Evolutionary conservation across 2,113 vertebrate species (phyloP).

Genomic region (Todiramphus chloris): DNA sequence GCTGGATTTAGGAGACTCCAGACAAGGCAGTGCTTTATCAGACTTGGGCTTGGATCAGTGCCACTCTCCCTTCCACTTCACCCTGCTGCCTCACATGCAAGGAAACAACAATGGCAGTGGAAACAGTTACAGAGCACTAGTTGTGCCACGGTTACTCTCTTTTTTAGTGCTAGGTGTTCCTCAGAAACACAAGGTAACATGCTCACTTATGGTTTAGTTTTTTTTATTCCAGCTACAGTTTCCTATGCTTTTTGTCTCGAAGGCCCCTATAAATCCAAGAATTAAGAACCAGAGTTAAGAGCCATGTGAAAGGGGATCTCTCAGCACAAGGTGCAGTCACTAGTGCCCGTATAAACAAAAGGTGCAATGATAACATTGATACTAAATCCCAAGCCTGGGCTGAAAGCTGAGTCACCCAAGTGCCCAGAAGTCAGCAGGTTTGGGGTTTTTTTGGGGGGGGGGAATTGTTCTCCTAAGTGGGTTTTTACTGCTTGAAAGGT

Average conservation of each 20-base stretch:
- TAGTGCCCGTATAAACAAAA: not conserved
- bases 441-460: too few species aligned
- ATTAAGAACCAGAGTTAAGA: not conserved
- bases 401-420: not conserved
- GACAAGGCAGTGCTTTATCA: not conserved
- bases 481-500: not conserved
- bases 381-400: not conserved
- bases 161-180: not conserved
- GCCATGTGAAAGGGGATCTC: not conserved
- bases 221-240: not conserved
- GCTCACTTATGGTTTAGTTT: not conserved
- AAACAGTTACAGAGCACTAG: not conserved
- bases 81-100: not conserved
- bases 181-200: not conserved
- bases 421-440: not conserved
- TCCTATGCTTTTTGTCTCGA: not conserved
- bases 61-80: not conserved
- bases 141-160: not conserved
- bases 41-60: not conserved
- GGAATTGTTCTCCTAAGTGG: not conserved
- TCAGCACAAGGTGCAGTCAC: not conserved
- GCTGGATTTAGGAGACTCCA: not conserved
- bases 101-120: accelerated
- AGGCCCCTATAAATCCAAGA: not conserved
- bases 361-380: not conserved